Evolutionary conservation across 2,797 vertebrate species (phyloP), one percentile per base, ranked within the genome.

Genomic region (Fratercula arctica): DNA sequence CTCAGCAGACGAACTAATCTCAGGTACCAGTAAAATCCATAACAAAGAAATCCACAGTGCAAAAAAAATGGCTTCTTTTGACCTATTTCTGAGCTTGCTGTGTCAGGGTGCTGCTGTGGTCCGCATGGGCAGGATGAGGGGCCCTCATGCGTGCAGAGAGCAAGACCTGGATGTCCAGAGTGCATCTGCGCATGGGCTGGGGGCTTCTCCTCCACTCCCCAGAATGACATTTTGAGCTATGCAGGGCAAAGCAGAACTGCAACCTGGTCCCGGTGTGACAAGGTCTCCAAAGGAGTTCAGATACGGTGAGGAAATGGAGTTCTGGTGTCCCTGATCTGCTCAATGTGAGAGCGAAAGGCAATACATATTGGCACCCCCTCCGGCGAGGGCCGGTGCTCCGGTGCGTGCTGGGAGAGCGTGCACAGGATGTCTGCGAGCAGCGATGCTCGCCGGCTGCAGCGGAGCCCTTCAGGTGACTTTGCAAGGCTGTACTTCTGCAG

Each of bases 11-110:
- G 20, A 93, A 70, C 69, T 92, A 66, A 78, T 85, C 81, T 61
- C 48, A 69, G 59, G 64, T 25, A 37, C 87, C 37, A 45, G 91
- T 96, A 92, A 95, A 95, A 95, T 94, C 72, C 84, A 60, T 45
- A 56, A 64, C 24, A 37, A 69, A 74, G 66, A 73, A 91, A 89
- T 24, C 50, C 31, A 39, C 1, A 1, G 18, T 6, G 41, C 41
- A 46, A 46, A 46, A 17, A 35, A 79, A 68, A 16, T 3, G 23
- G 8, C 72, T 84, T 79, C 59, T 76, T 83, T 57, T 2, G 3
- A 39, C 69, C 54, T 54, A 0, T 84, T 94, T 86, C 66, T 69
- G 66, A 50, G 35, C 69, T 75, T 31, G 31, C 45, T 48, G 5
- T 54, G 29, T 51, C 0, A 0, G 20, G 31, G 28, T 80, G 64